These are phyloP conservation scores for Hiodon tergisus DNA, from an alignment of 2,113 vertebrate genomes.

Conservation along the genomic window DNA sequence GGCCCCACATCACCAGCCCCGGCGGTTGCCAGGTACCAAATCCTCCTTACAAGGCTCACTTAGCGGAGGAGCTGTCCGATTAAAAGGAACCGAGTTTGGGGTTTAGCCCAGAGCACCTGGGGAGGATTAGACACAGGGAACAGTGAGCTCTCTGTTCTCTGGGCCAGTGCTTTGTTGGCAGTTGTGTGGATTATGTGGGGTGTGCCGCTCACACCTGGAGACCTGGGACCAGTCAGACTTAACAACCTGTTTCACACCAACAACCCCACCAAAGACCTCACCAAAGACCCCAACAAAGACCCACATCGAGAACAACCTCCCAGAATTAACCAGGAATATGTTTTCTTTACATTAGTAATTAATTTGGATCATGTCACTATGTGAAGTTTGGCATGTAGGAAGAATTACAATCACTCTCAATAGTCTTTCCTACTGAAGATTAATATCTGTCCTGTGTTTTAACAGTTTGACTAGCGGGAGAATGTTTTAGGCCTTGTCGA, in stretches of 20 bases:
- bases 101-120: slow-evolving; percentile 37
- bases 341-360: background rate
- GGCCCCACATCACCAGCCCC: slow-evolving; percentile 34
- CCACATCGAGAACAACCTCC: background rate
- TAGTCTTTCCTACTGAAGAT: no score
- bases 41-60: slow-evolving; percentile 1
- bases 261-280: background rate
- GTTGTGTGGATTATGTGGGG: background rate
- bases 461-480: no score
- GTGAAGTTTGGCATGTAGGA: no score
- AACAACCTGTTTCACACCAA: slow-evolving; percentile 4
- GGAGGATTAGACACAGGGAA: slow-evolving; percentile 35
- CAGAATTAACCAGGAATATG: background rate
- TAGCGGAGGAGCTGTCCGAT: slow-evolving; percentile 30
- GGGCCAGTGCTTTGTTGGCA: background rate
- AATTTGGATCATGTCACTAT: no score
- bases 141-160: background rate
- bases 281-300: background rate
- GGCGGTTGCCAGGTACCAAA: slow-evolving; percentile 36
- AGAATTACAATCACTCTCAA: no score
- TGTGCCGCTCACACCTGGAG: background rate
- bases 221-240: background rate
- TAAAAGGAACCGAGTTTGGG: slow-evolving; percentile 16
- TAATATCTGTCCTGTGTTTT: no score
- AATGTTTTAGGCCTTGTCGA: no score